Evolutionary conservation across 2,113 vertebrate species (phyloP).

Genomic region (Dolichallabes microphthalmus): DNA sequence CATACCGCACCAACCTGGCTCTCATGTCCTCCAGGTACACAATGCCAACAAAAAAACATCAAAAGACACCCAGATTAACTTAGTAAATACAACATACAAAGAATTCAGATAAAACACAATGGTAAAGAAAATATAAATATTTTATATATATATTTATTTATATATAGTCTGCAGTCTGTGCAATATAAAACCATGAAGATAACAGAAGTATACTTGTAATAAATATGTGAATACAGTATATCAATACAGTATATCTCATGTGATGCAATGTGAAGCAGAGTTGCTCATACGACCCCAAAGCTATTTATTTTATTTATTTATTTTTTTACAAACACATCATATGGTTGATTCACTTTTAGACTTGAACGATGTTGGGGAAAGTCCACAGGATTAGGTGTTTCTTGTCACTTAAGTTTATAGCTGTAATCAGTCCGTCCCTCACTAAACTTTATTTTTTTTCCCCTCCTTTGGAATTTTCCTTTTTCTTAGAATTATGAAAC

Average conservation of each 20-base stretch:
- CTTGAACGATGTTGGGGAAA: neutral
- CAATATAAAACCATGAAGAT: too few relatives aligned
- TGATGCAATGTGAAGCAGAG: neutral
- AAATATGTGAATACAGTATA: too few relatives aligned
- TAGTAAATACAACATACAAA: neutral
- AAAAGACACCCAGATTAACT: neutral
- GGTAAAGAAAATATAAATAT: too few relatives aligned
- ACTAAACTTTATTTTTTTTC: neutral
- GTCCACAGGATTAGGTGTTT: neutral
- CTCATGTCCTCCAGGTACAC: conserved; percentile 95
- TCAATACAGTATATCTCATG: too few relatives aligned
- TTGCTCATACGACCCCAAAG: neutral
- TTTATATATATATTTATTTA: too few relatives aligned
- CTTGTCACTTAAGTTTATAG: neutral
- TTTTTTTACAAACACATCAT: neutral
- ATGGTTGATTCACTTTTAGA: neutral
- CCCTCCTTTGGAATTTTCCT: too few relatives aligned
- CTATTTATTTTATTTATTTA: too few relatives aligned
- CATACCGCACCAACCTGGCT: conserved; percentile 96
- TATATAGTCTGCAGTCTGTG: too few relatives aligned
- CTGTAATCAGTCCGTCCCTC: neutral
- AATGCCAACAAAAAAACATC: neutral
- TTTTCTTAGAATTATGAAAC: too few relatives aligned
- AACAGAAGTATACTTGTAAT: too few relatives aligned
- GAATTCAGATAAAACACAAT: neutral